Conservation (phyloP, 2,113 vertebrate species). For the Gasterosteus nipponicus region DNA sequence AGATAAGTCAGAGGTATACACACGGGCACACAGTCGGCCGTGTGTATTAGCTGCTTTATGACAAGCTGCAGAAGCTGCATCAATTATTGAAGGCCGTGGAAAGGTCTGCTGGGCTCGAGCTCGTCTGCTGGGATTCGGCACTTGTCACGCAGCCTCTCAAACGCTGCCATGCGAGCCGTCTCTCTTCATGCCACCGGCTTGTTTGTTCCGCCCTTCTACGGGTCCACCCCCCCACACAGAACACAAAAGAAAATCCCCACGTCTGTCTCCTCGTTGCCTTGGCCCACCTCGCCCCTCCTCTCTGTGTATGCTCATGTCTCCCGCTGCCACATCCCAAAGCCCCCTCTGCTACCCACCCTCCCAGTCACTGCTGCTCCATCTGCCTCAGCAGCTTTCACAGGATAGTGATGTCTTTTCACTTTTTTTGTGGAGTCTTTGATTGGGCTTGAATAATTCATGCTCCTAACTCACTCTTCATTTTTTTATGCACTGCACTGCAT, state of each 20-base stretch:
- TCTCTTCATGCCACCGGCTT: slow-evolving; percentile 46
- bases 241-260: slow-evolving; percentile 66
- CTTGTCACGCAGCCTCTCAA: slow-evolving; percentile 67
- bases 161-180: slow-evolving; percentile 10
- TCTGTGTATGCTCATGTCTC: slow-evolving; percentile 29
- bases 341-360: slow-evolving; percentile 7
- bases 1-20: slow-evolving; percentile 20
- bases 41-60: slow-evolving; percentile 44
- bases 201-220: background rate
- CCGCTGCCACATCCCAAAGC: slow-evolving; percentile 43
- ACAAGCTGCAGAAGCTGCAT: slow-evolving; percentile 70
- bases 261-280: slow-evolving; percentile 39
- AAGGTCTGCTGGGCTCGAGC: slow-evolving; percentile 70
- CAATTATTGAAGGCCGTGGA: slow-evolving; percentile 78
- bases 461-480: slow-evolving; percentile 11
- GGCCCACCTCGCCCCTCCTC: background rate
- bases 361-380: slow-evolving; percentile 47
- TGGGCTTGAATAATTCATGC: slow-evolving; percentile 72
- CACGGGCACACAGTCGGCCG: slow-evolving; percentile 30
- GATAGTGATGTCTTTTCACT: slow-evolving; percentile 59
- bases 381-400: slow-evolving; percentile 49
- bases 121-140: slow-evolving; percentile 62
- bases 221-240: slow-evolving; percentile 4
- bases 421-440: slow-evolving; percentile 53
- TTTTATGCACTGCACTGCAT: background rate